phyloP scores from a whole-genome alignment of 1,140 invertebrate species.

The Musca vetustissima region DNA sequence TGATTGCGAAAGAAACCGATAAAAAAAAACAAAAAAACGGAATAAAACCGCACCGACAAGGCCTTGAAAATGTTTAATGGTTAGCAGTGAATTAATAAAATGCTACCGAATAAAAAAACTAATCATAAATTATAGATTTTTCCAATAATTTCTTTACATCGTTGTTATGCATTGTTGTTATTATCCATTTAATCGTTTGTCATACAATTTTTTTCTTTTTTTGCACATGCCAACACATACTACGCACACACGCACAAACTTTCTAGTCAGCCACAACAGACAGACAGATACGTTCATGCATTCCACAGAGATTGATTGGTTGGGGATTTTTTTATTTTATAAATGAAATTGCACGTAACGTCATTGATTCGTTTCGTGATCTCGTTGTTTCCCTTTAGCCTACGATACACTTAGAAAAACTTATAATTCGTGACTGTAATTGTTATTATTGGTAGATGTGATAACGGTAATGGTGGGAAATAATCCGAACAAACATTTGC shows the following conservation, averaged over 20 bases:
- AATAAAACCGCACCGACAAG: background rate
- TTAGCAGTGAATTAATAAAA: background rate
- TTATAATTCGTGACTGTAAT: too few relatives aligned
- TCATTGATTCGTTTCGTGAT: too few relatives aligned
- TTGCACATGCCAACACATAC: too few relatives aligned
- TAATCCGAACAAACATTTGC: too few relatives aligned
- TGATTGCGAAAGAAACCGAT: background rate
- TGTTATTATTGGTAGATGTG: too few relatives aligned
- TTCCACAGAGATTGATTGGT: too few relatives aligned
- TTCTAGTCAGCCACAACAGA: background rate
- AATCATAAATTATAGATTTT: background rate
- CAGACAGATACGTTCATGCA: background rate
- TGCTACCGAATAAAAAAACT: background rate
- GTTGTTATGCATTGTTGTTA: background rate
- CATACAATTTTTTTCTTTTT: background rate
- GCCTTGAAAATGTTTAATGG: constrained; percentile 14
- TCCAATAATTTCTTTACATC: background rate
- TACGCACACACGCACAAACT: background rate
- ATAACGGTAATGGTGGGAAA: too few relatives aligned
- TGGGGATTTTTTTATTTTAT: too few relatives aligned
- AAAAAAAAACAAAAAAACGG: background rate
- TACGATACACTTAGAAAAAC: too few relatives aligned
- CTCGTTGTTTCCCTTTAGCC: too few relatives aligned
- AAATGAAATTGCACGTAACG: too few relatives aligned
- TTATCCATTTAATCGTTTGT: too few relatives aligned